Evolutionary conservation across 2,797 vertebrate genomes (phyloP).

Genomic region (Cyprinella venusta): DNA sequence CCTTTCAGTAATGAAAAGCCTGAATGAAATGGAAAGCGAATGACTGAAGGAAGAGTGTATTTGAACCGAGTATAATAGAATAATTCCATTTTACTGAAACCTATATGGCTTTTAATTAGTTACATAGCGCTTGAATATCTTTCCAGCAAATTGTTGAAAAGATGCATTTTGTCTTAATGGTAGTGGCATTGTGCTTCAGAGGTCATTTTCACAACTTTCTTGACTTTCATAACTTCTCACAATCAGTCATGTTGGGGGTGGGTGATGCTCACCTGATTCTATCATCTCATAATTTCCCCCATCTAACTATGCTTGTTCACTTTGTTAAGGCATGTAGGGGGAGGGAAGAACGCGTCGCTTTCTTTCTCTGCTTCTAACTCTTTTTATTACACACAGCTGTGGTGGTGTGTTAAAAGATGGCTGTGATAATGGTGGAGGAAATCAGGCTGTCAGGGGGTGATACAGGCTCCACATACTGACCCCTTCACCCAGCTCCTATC

Average conservation of each 20-base stretch:
- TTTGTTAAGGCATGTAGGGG: slow-evolving; percentile 33
- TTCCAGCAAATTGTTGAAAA: slow-evolving; percentile 41
- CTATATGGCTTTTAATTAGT: slow-evolving; percentile 12
- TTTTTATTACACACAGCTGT: slow-evolving; percentile 89
- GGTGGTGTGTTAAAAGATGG: slow-evolving; percentile 87
- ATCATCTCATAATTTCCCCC: slow-evolving; percentile 27
- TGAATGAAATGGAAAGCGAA: slow-evolving; percentile 69
- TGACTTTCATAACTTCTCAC: slow-evolving; percentile 2
- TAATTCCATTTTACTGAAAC: slow-evolving; percentile 33
- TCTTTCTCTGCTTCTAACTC: slow-evolving; percentile 53
- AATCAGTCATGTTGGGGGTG: slow-evolving; percentile 1
- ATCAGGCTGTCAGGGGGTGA: slow-evolving; percentile 50
- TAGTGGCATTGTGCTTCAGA: slow-evolving; percentile 15
- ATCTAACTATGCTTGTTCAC: slow-evolving; percentile 13
- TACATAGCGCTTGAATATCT: slow-evolving; percentile 23
- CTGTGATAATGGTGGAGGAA: slow-evolving; percentile 80
- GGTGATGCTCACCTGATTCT: slow-evolving; percentile 22
- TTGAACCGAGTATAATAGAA: slow-evolving; percentile 38
- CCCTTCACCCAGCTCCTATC: slow-evolving; percentile 89
- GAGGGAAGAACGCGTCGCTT: slow-evolving; percentile 60
- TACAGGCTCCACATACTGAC: slow-evolving; percentile 81
- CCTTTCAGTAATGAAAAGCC: slow-evolving; percentile 70
- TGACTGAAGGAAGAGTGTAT: slow-evolving; percentile 69
- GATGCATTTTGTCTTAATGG: slow-evolving; percentile 20
- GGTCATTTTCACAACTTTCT: slow-evolving; percentile 19